Base-by-base conservation (phyloP, 2,888 invertebrate genomes). In the Apodemia duryi region DNA sequence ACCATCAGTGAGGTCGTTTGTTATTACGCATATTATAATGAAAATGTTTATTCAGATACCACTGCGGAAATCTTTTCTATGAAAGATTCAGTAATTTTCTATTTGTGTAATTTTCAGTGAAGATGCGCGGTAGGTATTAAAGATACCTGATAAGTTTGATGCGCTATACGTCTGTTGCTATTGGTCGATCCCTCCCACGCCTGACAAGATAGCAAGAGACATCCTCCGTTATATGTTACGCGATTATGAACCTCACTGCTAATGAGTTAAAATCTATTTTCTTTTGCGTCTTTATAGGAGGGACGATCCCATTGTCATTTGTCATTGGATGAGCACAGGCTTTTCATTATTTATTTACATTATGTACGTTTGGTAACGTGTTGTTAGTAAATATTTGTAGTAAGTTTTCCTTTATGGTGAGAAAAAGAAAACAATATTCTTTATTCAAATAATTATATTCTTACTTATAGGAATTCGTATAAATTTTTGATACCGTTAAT, bases 171-270 rank as follows among this genome's bases (percentile, higher is more conserved):
- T 76, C 84, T 80, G 68, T 70, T 71, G 75, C 78, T 71, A 91
- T 91, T 91, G 91, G 91, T 81, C 75, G 85, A 74, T 78, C 80
- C 84, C 85, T 85, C 88, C 91, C 91, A 86, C 91, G 87, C 85
- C 81, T 85, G 91, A 91, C 91, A 91, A 91, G 91, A 91, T 91
- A 91, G 86, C 82, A 81, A 81, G 86, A 86, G 85, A 76, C 90
- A 91, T 91, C 91, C 89, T 88, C 85, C 84, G 76, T 70, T 63
- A 67, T 52, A 57, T 67, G 78, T 69, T 68, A 67, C 63, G 69
- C 76, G 66, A 78, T 71, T 77, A 61, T 67, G 63, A 29, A 69
- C 78, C 75, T 67, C 84, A 75, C 68, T 2, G 0, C 2, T 0
- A 13, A 1, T n/a, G 66, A 0, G 0, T 13, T 78, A 84, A 67